A percentile compares a stretch with the other conserved stretches of the same genome.
These are phyloP conservation scores for Ailuropoda melanoleuca DNA, from an alignment of 2,113 vertebrate genomes.

Conservation along the genomic window DNA sequence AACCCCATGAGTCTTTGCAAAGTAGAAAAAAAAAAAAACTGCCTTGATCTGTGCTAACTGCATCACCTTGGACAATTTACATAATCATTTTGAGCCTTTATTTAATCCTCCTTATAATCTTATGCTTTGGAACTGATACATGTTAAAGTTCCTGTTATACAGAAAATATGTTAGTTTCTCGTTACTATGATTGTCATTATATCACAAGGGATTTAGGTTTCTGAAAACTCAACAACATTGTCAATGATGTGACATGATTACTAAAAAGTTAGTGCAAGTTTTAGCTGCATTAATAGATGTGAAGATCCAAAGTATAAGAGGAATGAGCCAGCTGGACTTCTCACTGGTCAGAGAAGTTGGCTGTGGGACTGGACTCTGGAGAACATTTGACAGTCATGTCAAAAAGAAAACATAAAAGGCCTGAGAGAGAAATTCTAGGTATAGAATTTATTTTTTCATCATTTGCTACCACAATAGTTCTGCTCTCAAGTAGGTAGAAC, in stretches of 20 bases:
- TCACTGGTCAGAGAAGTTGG: neutral
- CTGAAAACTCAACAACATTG: neutral
- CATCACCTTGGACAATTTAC: neutral
- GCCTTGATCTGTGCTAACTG: neutral
- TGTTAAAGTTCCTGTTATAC: neutral
- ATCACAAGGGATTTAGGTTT: neutral
- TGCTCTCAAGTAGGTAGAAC: neutral
- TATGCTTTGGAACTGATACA: neutral
- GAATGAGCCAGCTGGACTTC: neutral
- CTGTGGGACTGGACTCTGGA: neutral
- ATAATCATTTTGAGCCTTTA: neutral
- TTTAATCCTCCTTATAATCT: neutral
- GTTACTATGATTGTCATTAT: neutral
- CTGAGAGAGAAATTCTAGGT: neutral
- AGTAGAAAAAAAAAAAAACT: neutral
- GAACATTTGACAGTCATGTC: neutral
- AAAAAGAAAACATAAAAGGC: neutral
- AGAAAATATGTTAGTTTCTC: neutral
- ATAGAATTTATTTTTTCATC: neutral
- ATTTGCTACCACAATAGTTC: neutral
- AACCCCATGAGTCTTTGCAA: neutral
- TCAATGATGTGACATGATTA: neutral
- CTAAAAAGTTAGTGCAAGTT: neutral
- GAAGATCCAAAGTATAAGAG: neutral
- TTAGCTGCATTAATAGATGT: neutral